Evolutionary conservation across 2,797 vertebrate species (phyloP).

Genomic region (Hippopotamyrus pictus): DNA sequence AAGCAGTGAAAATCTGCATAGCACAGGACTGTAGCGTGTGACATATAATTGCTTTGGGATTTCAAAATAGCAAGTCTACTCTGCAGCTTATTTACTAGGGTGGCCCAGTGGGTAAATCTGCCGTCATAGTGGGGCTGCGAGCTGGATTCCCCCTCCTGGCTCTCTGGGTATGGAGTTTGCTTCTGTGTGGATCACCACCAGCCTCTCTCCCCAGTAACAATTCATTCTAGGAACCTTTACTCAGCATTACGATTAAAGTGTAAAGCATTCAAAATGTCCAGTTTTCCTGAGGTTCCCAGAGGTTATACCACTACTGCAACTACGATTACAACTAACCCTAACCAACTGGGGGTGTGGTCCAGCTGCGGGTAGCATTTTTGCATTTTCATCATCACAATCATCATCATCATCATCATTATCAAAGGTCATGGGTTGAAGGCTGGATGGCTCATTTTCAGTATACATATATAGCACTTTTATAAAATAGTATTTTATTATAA

Average conservation of each 20-base stretch:
- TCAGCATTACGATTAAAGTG: background rate
- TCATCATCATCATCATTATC: background rate
- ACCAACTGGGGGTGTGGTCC: background rate
- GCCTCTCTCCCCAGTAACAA: background rate
- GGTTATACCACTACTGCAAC: background rate
- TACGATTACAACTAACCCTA: background rate
- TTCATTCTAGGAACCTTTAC: background rate
- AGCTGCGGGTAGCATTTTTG: background rate
- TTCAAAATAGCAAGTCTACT: background rate
- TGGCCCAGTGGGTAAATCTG: background rate
- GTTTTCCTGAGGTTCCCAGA: background rate
- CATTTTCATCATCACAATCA: background rate
- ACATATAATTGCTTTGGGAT: background rate
- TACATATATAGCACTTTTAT: background rate
- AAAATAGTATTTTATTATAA: background rate
- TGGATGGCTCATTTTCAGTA: background rate
- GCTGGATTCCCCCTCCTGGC: background rate
- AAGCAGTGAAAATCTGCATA: background rate
- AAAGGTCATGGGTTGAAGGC: background rate
- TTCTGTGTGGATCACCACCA: background rate
- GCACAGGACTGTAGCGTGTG: background rate
- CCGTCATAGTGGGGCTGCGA: background rate
- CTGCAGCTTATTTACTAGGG: background rate
- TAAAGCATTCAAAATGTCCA: background rate
- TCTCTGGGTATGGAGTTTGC: background rate